Base-by-base conservation (phyloP, 64 coral and sea anemone species). In the Montipora sp. region DNA sequence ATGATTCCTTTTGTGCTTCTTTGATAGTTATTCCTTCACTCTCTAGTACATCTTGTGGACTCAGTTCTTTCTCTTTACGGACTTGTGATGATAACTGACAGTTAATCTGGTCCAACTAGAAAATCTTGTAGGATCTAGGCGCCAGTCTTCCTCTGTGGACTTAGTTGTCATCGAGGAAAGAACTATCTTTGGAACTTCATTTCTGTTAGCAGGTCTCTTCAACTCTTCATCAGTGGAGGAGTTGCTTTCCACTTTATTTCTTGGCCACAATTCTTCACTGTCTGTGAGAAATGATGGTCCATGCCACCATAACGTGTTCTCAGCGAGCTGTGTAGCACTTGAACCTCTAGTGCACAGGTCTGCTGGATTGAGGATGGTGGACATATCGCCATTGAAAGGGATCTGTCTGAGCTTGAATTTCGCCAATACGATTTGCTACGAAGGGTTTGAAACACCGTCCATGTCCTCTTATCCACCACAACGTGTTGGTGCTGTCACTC, bases 401-500 rank as follows among this genome's bases (percentile, higher is more conserved):
- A 11, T 93, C 60, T 18, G 61, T 87, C 43, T 61, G 19, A 3
- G 47, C 53, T 20, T 91, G 89, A 24, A 91, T 82, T 83, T 91
- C 89, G 14, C 89, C 90, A 59, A 83, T 83, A 5, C 66, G 59
- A 53, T 83, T 83, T 16, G 78, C 63, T 19, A 83, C 79, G 27
- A 91, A 91, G 47, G 91, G 83, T 48, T 87, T 87, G 82, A 77
- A 87, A 19, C 51, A 74, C 69, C 90, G 79, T 50, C 90, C 79
- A 21, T 49, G 60, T 18, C 81, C 27, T 19, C 90, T 24, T 47
- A 65, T 70, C 90, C 90, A 92, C 90, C 90, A 87, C 49, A 92
- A 70, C 13, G 86, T 74, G 50, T 92, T 87, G 71, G 86, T 77
- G 23, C 90, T 92, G 58, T 92, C 75, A 53, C 22, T 71, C 63